Percentiles rank a stretch among this genome's conserved stretches.
Evolutionary conservation across 2,113 vertebrate species (phyloP).

Genomic region (Pelodiscus sinensis): DNA sequence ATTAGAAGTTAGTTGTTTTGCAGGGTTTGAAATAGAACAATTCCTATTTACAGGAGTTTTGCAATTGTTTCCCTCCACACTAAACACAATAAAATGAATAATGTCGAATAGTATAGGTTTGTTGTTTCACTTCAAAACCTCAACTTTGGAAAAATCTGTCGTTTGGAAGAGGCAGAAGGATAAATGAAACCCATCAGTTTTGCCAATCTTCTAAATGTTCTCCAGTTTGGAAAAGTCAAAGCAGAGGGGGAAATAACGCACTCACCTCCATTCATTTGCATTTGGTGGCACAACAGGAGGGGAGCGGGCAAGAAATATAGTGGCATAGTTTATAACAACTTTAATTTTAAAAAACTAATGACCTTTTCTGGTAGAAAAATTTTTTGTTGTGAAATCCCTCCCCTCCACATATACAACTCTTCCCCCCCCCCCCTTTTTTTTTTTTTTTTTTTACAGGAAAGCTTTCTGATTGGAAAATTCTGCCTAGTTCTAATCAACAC

Average conservation of each 20-base stretch:
- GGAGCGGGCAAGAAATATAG: background rate
- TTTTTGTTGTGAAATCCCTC: background rate
- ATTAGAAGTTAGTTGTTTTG: background rate
- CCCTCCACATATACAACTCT: too few species aligned
- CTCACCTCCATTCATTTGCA: background rate
- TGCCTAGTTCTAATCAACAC: background rate
- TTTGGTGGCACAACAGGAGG: background rate
- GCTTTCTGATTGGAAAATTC: background rate
- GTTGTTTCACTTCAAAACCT: background rate
- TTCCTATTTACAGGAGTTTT: background rate
- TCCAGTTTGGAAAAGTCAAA: background rate
- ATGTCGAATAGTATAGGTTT: background rate
- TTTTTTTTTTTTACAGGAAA: background rate
- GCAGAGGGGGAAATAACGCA: background rate
- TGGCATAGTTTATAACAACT: background rate
- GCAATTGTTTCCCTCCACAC: background rate
- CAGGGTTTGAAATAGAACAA: background rate
- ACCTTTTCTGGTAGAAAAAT: background rate
- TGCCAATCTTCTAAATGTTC: background rate
- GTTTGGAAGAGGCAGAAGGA: background rate
- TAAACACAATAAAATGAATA: background rate
- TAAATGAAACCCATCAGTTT: background rate
- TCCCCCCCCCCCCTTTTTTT: too few species aligned
- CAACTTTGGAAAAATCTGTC: background rate
- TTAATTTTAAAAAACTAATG: background rate